These are phyloP conservation scores for Heliconius congener DNA, from an alignment of 1,140 invertebrate genomes.

Conservation along the genomic window DNA sequence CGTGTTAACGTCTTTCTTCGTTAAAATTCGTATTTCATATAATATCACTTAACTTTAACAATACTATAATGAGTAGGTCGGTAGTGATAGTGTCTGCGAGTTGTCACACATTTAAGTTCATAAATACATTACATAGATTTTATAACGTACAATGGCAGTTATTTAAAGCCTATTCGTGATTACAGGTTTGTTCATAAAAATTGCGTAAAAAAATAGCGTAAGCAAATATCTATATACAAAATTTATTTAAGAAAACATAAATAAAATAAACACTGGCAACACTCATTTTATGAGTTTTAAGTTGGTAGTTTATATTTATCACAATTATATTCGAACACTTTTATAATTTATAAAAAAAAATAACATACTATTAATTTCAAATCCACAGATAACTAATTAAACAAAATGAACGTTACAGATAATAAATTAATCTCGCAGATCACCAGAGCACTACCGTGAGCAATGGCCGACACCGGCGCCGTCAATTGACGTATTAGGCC, in stretches of 20 bases:
- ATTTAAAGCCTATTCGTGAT: slow-evolving; percentile 13
- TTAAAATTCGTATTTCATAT: slow-evolving; percentile 80
- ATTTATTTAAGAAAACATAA: not conserved
- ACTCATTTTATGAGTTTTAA: slow-evolving; percentile 1
- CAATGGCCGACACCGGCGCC: slow-evolving; percentile 70
- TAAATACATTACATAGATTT: not conserved
- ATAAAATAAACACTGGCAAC: not conserved
- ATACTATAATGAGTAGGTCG: slow-evolving; percentile 65
- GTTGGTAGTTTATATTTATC: not conserved
- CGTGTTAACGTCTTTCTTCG: slow-evolving; percentile 63
- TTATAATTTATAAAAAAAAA: not conserved
- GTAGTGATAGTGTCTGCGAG: slow-evolving; percentile 57
- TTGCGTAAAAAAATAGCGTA: not conserved
- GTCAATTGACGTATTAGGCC: slow-evolving; percentile 79
- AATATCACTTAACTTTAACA: slow-evolving; percentile 76
- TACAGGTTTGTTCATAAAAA: not conserved
- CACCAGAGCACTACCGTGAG: slow-evolving; percentile 69
- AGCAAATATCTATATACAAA: not conserved
- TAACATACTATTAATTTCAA: not conserved
- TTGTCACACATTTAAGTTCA: slow-evolving; percentile 39
- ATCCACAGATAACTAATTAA: not conserved
- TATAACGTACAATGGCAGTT: slow-evolving; percentile 5
- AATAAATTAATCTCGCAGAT: slow-evolving; percentile 27
- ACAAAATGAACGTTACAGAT: not conserved
- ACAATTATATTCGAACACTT: not conserved